Evolutionary conservation across 2,888 invertebrate species (phyloP), one percentile per base, ranked within the genome.

Genomic region (Pheosia gnoma): DNA sequence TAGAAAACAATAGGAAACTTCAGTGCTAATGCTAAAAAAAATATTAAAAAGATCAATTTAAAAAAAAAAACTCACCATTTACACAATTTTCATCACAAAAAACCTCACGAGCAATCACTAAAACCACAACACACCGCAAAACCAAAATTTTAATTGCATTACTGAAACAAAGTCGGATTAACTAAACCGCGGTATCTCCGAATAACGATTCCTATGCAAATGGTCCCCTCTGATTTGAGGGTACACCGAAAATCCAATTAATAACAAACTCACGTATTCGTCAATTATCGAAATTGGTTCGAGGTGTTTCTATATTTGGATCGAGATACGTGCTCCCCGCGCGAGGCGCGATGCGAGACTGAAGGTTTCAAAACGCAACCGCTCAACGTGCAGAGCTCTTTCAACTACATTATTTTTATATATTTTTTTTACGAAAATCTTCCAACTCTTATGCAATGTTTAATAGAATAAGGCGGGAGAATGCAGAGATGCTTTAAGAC

Each of bases 241-340:
- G 66, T 78, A 71, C 76, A 71, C 61, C 62, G 65, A 65, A 67
- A 67, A 77, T 69, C 73, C 75, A 75, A 77, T 75, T 75, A 77
- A 75, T 77, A 75, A 67, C 62, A 43, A 53, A 53, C 61, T 72
- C 76, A 69, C 78, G 76, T 75, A 71, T 71, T 65, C 71, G 74
- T 65, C 69, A 75, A 72, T 77, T 77, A 68, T 72, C 75, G 68
- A 54, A 62, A 68, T 68, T 58, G 65, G 63, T 68, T 25, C 65
- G 61, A 43, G 56, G 54, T 52, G 58, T 60, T 60, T 56, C 9
- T 8, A 54, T 54, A 9, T 54, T 51, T 9, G 51, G 10, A 39
- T 47, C n/a, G 68, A 57, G 41, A 67, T 61, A 61, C 72, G 70
- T 64, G 63, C 63, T 52, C 59, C 53, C 67, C 43, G 58, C 55